Evolutionary conservation across 2,797 vertebrate species (phyloP).

Genomic region (Merluccius polli): DNA sequence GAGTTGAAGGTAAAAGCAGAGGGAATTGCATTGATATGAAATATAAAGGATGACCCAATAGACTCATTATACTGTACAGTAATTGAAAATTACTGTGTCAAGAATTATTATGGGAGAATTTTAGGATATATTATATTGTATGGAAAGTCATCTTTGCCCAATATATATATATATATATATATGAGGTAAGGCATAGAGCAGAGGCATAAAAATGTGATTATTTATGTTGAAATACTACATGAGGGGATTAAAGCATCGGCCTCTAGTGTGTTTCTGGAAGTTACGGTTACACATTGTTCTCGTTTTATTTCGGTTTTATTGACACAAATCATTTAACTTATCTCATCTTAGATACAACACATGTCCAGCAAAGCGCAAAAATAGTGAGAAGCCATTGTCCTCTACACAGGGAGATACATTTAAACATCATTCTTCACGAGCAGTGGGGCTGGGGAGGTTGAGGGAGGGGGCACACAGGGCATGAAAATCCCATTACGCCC

Average conservation of each 20-base stretch:
- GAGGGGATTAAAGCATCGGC: background rate
- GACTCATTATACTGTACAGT: background rate
- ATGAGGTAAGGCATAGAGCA: background rate
- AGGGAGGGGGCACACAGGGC: constrained; percentile 33
- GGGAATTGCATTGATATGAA: background rate
- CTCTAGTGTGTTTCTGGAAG: background rate
- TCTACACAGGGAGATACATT: constrained; percentile 68
- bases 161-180: no score
- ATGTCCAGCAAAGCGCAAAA: constrained; percentile 87
- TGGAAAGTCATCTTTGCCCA: background rate
- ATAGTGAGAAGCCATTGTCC: constrained; percentile 76
- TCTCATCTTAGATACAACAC: constrained; percentile 83
- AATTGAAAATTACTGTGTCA: background rate
- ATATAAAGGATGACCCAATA: background rate
- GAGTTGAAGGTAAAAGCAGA: constrained; percentile 32
- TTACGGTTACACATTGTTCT: background rate
- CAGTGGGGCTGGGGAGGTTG: constrained; percentile 17
- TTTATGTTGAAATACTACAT: background rate
- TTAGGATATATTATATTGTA: background rate
- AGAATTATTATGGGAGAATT: background rate
- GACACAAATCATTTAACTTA: constrained; percentile 83
- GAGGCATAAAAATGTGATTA: background rate
- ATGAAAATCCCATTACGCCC: constrained; percentile 31
- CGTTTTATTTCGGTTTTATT: constrained; percentile 65
- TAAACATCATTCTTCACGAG: constrained; percentile 62